Evolutionary conservation across 1,140 invertebrate species (phyloP), one percentile per base, ranked within the genome.

Genomic region (Drosophila tsacasi): DNA sequence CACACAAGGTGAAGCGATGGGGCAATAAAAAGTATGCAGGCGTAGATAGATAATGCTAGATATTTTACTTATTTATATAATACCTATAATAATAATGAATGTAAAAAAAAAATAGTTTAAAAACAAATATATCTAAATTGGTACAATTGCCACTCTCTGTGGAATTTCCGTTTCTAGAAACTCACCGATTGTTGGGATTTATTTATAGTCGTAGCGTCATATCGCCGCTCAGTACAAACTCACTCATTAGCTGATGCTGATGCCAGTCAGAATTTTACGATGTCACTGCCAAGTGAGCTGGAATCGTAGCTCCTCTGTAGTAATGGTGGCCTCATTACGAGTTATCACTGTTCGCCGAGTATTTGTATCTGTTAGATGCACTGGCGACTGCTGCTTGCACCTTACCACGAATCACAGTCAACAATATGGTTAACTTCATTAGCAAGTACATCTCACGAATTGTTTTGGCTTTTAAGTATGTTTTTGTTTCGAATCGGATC

Each of bases 371-470:
- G 57, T 71, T 81, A 64, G 61, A 77, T 76, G 73, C 54, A 76
- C 57, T n/a, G 37, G 37, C 17, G 57, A 54, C 72, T 60, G 69
- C 61, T 63, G 61, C 52, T 78, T 60, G 83, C 75, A 85, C 83
- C 83, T 86, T 85, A 75, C 71, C 83, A 86, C 71, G 71, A 76
- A 85, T 86, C 67, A 40, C 67, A 54, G 61, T 64, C 63, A 77
- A 69, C 64, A 86, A 83, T 54, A 73, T 83, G 60, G 78, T 76
- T 80, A 77, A 80, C 76, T 89, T 83, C 62, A 86, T 87, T 87
- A 76, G 65, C 84, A 76, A 83, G 62, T 86, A 79, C 72, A 89
- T 37, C 69, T 79, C 32, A 63, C 67, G 62, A 77, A 77, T 66
- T 58, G 69, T 64, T 81, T 58, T 9, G 13, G 10, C 23, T 40